Evolutionary conservation across 2,113 vertebrate genomes (phyloP), one percentile per base, ranked within the genome.

Genomic region (Ochotona curzoniae): DNA sequence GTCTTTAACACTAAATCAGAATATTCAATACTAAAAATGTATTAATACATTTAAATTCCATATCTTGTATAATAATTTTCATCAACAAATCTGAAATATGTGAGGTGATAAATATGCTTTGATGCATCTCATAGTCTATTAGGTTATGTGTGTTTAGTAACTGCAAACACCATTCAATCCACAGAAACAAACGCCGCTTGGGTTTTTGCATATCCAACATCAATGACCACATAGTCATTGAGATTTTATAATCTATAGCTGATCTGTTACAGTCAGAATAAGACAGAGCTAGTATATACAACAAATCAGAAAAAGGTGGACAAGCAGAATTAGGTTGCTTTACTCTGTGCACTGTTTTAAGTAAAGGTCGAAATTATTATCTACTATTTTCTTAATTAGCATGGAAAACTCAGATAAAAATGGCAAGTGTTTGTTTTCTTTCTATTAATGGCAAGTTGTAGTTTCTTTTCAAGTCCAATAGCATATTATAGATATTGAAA

Each of bases 211-310:
- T 95, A 97, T 97, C 57, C 96, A 91, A 97, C 96, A 83, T 84
- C 95, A 97, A 95, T 96, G 97, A 95, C 96, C 96, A 97, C 92
- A 95, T 64, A 35, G 97, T 96, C 96, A 90, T 96, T 97, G 96
- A 95, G 80, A 87, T 96, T 95, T 93, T 94, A 97, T 98, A 98
- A 98, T 98, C 97, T 76, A 98, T 93, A 38, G 71, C 21, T 96
- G 90, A 97, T 96, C 90, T 96, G 71, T 38, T 95, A 89, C 73
- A 93, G 94, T 73, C 96, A 94, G 61, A 93, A 9, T 92, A 83
- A 93, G 95, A 96, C 38, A 83, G 63, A 94, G 95, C 49, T 66
- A 86, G 81, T 90, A 87, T 87, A 88, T 61, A 49, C 94, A 81
- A 80, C 84, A 70, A 78, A 67, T 61, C 13, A 94, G 90, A 64